Evolutionary conservation across 2,888 invertebrate species (phyloP).

Genomic region (Ectemnius lituratus): DNA sequence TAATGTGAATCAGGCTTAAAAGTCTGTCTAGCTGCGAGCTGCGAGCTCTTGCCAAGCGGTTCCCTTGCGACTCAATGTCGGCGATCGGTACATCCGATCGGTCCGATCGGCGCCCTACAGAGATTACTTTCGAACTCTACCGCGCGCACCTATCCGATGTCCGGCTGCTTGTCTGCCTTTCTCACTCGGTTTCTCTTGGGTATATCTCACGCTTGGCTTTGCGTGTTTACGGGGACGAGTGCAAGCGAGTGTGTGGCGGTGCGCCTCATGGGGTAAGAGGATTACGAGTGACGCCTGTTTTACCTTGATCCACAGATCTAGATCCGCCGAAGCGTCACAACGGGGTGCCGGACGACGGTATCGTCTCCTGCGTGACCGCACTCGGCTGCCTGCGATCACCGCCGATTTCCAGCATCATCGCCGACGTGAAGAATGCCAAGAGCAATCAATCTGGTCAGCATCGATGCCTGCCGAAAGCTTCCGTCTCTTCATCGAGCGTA

Average conservation of each 20-base stretch:
- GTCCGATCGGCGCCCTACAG: too few relatives aligned
- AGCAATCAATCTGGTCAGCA: conserved; percentile 67
- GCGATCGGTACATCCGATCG: too few relatives aligned
- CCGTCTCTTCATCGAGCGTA: conserved; percentile 59
- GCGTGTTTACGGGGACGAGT: background rate
- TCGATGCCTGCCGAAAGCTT: conserved; percentile 67
- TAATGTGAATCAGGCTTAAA: too few relatives aligned
- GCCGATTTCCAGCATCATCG: conserved; percentile 73
- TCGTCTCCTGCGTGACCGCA: conserved; percentile 76
- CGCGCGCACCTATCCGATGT: too few relatives aligned
- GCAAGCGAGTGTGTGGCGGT: background rate
- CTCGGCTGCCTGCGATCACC: conserved; percentile 71
- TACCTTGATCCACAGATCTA: conserved; percentile 60
- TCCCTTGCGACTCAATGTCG: too few relatives aligned
- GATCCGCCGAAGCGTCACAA: conserved; percentile 71
- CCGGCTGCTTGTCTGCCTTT: background rate
- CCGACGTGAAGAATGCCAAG: conserved; percentile 71
- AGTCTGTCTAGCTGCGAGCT: too few relatives aligned
- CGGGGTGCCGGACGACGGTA: conserved; percentile 71
- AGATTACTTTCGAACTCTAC: too few relatives aligned
- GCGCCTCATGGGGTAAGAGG: background rate
- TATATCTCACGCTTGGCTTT: conserved; percentile 1
- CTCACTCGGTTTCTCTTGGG: conserved; percentile 7
- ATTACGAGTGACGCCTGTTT: conserved; percentile 1
- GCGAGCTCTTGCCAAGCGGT: too few relatives aligned